Base-by-base conservation (phyloP, 2,888 invertebrate genomes). In the Lissocephala sabroskyi region DNA sequence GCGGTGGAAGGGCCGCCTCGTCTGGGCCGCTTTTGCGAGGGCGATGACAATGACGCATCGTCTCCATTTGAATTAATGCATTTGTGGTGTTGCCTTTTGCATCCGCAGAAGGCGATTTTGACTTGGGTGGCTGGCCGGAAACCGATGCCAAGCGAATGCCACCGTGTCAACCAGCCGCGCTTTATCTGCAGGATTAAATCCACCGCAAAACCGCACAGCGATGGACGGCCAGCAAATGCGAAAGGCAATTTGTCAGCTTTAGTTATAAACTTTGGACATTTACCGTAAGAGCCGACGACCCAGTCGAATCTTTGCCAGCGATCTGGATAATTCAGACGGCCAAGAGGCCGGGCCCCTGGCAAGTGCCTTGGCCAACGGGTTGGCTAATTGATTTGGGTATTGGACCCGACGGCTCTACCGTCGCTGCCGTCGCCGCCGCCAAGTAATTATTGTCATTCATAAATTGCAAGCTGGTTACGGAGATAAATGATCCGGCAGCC, bases 171-270 rank as follows among this genome's bases (percentile, higher is more conserved):
- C 23, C 3, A 23, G 23, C 4, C 23, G 7, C 4, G 3, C 7
- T 23, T 23, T 23, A 23, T 23, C 23, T 23, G 3, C 7, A 23
- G 4, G 4, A 23, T 23, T 7, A n/a, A 23, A 23, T 23, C 23
- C 7, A 23, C 7, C 7, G 23, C 23, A 23, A 5, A 23, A 23
- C 23, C 23, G 3, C 23, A 23, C 23, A n/a, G n/a, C 4, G 7
- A 23, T 23, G 4, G 23, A 7, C 23, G 23, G 23, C 4, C 7
- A 23, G 7, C 4, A 3, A 23, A 49, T 53, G 54, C 52, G 57
- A 71, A 59, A 59, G 51, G 74, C 73, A 74, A 71, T 71, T 71
- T 77, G 71, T 77, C 77, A 68, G 77, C 77, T 77, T 71, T 63
- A 65, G 75, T 77, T 63, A 76, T 73, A 71, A n/a, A 74, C 70